Evolutionary conservation across 2,113 vertebrate species (phyloP).

Genomic region (Xerus inauris): DNA sequence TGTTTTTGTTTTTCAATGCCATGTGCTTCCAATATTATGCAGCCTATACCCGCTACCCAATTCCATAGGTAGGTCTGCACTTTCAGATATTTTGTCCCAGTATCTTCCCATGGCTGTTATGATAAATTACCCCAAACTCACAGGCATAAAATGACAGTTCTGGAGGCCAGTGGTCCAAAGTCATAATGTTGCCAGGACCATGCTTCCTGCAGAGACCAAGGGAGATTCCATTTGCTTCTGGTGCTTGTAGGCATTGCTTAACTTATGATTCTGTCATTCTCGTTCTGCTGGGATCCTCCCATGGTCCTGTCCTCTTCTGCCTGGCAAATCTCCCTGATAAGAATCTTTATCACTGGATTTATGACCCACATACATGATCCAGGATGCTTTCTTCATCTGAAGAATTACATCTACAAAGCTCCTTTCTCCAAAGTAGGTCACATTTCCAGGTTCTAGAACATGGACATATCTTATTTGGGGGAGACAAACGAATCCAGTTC

Average conservation of each 20-base stretch:
- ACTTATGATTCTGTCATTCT: not conserved
- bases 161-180: not conserved
- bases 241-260: not conserved
- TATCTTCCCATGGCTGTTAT: too few relatives aligned
- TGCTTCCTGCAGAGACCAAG: not conserved
- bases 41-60: not conserved
- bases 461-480: not conserved
- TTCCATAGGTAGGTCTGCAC: not conserved
- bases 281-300: not conserved
- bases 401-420: not conserved
- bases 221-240: not conserved
- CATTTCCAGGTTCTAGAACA: not conserved
- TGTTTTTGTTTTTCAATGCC: not conserved
- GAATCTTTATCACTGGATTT: not conserved
- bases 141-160: too few relatives aligned
- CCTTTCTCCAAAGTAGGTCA: not conserved
- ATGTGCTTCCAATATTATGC: not conserved
- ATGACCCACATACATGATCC: not conserved
- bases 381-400: not conserved
- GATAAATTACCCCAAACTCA: not conserved
- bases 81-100: not conserved
- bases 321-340: not conserved
- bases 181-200: too few relatives aligned
- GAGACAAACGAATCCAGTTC: not conserved
- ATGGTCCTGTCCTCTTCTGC: not conserved